Conservation (phyloP, 2,797 vertebrate species). For the Microctenopoma lineatum region DNA sequence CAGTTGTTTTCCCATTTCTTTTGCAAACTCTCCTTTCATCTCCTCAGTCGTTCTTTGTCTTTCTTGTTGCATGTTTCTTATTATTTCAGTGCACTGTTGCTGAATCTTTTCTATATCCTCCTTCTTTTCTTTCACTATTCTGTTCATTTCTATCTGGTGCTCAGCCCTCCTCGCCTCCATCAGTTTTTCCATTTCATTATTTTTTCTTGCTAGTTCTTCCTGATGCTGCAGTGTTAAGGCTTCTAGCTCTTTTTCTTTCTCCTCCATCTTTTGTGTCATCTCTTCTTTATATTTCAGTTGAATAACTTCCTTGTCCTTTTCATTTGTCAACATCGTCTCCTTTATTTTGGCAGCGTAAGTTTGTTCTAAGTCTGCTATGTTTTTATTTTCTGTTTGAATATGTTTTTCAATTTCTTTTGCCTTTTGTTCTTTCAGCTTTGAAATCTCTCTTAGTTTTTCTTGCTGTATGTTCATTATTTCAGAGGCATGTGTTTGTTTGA, state of each 20-base stretch:
- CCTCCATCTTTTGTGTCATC: constrained; percentile 10
- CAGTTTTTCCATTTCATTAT: constrained; percentile 31
- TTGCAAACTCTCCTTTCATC: constrained; percentile 29
- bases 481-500: constrained; percentile 21
- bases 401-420: constrained; percentile 39
- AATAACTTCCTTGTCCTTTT: constrained; percentile 53
- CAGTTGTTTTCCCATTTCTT: constrained; percentile 31
- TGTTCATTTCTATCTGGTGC: constrained; percentile 28
- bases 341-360: neutral
- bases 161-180: constrained; percentile 16
- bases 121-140: constrained; percentile 40
- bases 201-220: constrained; percentile 39
- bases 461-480: constrained; percentile 17
- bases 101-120: constrained; percentile 29
- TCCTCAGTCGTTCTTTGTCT: constrained; percentile 27
- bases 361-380: constrained; percentile 33
- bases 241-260: constrained; percentile 40
- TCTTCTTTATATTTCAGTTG: constrained; percentile 27
- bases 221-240: constrained; percentile 42
- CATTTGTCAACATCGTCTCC: constrained; percentile 21
- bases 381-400: constrained; percentile 33
- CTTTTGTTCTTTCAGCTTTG: constrained; percentile 33
- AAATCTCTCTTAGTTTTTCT: constrained; percentile 29
- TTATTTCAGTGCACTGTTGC: constrained; percentile 1
- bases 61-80: constrained; percentile 18